A percentile compares a stretch with the other conserved stretches of the same genome.
Conservation (phyloP, 2,888 invertebrate genomes). For the Eupeodes latifasciatus region DNA sequence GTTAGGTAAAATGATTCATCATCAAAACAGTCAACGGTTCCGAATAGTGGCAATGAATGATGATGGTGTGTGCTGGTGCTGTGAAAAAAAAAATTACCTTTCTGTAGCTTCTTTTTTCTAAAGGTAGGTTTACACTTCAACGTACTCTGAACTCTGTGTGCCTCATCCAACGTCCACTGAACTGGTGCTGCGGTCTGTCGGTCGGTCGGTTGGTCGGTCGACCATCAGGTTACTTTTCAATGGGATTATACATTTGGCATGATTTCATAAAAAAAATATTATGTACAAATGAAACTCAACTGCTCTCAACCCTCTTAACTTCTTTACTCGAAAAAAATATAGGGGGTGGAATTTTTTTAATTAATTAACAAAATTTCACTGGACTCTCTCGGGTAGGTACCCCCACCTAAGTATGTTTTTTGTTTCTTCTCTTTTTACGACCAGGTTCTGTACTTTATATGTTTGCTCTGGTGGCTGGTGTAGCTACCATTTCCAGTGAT, state of each 20-base stretch:
- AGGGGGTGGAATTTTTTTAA: slow-evolving; percentile 45
- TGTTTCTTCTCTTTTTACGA: neutral
- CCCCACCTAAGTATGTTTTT: neutral
- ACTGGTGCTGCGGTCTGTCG: neutral
- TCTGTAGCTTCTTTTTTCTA: neutral
- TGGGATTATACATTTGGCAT: slow-evolving; percentile 27
- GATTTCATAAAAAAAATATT: slow-evolving; percentile 17
- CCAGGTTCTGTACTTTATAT: neutral
- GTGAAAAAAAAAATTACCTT: neutral
- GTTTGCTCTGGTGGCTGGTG: neutral
- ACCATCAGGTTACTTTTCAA: slow-evolving; percentile 13
- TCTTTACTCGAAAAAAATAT: too few relatives aligned
- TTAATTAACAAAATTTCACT: slow-evolving; percentile 58
- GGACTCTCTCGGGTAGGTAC: slow-evolving; percentile 35
- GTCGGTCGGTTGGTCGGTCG: neutral
- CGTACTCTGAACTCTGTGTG: neutral
- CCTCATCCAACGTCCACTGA: slow-evolving; percentile 13
- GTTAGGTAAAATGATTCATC: slow-evolving; percentile 52
- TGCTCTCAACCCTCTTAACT: neutral
- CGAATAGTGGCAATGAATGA: slow-evolving; percentile 59
- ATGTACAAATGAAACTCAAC: neutral
- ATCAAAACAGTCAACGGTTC: slow-evolving; percentile 44
- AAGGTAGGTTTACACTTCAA: neutral
- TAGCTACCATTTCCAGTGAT: neutral
- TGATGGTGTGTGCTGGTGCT: neutral